phyloP scores from a whole-genome alignment of 1,140 invertebrate species.

The Penaeus vannamei region DNA sequence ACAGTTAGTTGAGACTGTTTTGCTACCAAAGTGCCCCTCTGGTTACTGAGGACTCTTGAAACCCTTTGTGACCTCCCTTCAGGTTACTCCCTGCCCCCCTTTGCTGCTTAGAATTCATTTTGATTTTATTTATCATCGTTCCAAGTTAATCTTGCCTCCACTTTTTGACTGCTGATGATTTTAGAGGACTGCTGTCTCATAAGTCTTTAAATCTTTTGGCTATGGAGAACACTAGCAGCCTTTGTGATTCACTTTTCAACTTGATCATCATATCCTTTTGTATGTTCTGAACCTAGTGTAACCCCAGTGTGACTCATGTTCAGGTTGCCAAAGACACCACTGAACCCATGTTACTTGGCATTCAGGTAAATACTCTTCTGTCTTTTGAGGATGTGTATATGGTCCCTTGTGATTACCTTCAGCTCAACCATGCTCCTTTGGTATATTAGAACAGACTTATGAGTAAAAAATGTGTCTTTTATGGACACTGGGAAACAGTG shows the following conservation, averaged over 20 bases:
- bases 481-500: background rate
- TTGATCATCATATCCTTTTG: slow-evolving; percentile 1
- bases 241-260: too few species aligned
- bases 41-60: slow-evolving; percentile 23
- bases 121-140: slow-evolving; percentile 12
- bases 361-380: too few species aligned
- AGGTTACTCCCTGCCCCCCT: slow-evolving; percentile 12
- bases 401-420: slow-evolving; percentile 15
- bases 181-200: too few species aligned
- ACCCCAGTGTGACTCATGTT: too few species aligned
- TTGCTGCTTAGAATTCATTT: slow-evolving; percentile 29
- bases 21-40: slow-evolving; percentile 35
- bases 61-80: slow-evolving; percentile 16
- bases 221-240: slow-evolving; percentile 1
- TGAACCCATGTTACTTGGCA: too few species aligned
- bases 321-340: too few species aligned
- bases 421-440: background rate
- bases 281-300: background rate
- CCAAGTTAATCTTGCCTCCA: too few species aligned
- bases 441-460: too few species aligned
- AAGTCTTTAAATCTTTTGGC: background rate
- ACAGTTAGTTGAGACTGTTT: slow-evolving; percentile 28
- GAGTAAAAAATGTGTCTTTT: background rate
- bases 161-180: too few species aligned
- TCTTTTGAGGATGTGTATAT: background rate